Base-by-base conservation (phyloP, 2,113 vertebrate species). In the Peromyscus californicus region DNA sequence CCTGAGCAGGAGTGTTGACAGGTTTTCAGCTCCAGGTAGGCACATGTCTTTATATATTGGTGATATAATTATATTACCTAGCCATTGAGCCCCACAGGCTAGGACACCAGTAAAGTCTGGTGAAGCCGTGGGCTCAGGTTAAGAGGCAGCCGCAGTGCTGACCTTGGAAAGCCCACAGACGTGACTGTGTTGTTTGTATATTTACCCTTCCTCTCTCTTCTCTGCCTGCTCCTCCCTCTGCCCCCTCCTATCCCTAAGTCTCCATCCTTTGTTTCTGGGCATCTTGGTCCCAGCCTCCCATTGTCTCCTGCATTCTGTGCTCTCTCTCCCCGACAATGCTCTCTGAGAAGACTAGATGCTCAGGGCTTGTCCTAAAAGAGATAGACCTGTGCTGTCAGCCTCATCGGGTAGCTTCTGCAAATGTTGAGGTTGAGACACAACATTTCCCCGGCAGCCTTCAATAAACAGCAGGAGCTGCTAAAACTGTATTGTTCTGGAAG, bases 1-100 rank as follows among this genome's bases (percentile, higher is more conserved):
- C 21, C 0, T 7, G 75, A 11, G 13, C 69, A 42, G 2, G 16
- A 0, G 0, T 3, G n/a, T 0, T 31, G 36, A 1, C 12, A 3
- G 11, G 8, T 79, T 45, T 48, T 48, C n/a, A 17, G 51, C 7
- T n/a, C 45, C 3, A 3, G 3, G n/a, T 3, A 12, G 51, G 16
- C 0, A 5, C 57, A 31, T 39, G 0, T 19, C 16, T 2, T 1
- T 10, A 7, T 2, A 0, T 59, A 74, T 10, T 74, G n/a, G 19
- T n/a, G 9, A 22, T 74, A 74, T 74, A 39, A n/a, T 74, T 74
- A 39, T 74, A 57, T 6, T 42, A 24, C n/a, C 51, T 74, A 21
- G 0, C 6, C 36, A n/a, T 36, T 24, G 19, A 29, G 12, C 26
- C 5, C 33, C 39, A 31, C 6, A 61, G 63, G 10, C n/a, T 16